Evolutionary conservation across 1,140 invertebrate species (phyloP).

Genomic region (Drosophila ironensis): DNA sequence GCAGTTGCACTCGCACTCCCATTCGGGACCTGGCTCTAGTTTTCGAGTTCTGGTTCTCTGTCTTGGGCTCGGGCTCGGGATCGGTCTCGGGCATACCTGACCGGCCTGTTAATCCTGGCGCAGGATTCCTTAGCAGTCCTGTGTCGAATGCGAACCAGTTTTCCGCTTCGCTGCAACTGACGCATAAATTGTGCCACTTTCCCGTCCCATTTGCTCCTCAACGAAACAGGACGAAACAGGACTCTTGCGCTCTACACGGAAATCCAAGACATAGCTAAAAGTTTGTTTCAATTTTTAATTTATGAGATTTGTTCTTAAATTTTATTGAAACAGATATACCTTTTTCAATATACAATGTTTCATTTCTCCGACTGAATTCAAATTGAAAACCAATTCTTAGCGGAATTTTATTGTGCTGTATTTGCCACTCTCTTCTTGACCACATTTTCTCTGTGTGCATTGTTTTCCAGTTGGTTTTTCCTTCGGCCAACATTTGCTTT

Average conservation of each 20-base stretch:
- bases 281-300: not conserved
- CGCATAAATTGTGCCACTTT: constrained; percentile 68
- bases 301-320: too few relatives aligned
- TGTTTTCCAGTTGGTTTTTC: constrained; percentile 1
- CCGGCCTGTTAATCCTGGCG: constrained; percentile 14
- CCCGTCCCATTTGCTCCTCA: constrained; percentile 8
- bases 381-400: too few relatives aligned
- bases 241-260: not conserved
- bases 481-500: constrained; percentile 30
- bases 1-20: too few relatives aligned
- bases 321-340: too few relatives aligned
- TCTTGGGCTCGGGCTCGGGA: not conserved
- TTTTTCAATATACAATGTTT: too few relatives aligned
- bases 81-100: constrained; percentile 13
- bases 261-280: not conserved
- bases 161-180: constrained; percentile 74
- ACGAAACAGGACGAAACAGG: constrained; percentile 13
- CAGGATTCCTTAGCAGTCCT: constrained; percentile 33
- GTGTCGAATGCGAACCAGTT: constrained; percentile 76
- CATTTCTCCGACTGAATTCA: too few relatives aligned
- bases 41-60: constrained; percentile 10
- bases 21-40: too few relatives aligned
- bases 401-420: too few relatives aligned
- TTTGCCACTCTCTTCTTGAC: too few relatives aligned
- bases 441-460: not conserved